Evolutionary conservation across 2,113 vertebrate species (phyloP).

Genomic region (Struthidea cinerea): DNA sequence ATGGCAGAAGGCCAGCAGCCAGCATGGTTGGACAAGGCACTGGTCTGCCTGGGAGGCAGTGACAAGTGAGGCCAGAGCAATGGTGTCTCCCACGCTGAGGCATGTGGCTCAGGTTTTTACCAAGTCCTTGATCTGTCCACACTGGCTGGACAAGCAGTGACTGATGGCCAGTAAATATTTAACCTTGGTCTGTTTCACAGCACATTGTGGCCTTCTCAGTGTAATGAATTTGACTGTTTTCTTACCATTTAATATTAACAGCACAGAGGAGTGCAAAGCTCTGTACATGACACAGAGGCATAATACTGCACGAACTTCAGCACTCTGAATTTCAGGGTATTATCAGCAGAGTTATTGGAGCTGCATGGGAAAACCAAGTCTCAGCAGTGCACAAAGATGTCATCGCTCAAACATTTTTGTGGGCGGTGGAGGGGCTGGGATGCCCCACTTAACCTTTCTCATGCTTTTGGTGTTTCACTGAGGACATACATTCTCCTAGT

Average conservation of each 20-base stretch:
- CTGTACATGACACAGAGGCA: not conserved
- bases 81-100: not conserved
- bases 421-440: not conserved
- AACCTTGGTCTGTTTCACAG: not conserved
- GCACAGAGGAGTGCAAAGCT: not conserved
- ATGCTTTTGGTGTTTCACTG: not conserved
- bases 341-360: not conserved
- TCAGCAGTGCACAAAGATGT: not conserved
- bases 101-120: not conserved
- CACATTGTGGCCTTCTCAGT: not conserved
- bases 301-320: not conserved
- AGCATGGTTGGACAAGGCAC: not conserved
- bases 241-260: constrained; percentile 39
- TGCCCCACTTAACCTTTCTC: not conserved
- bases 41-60: not conserved
- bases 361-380: not conserved
- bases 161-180: constrained; percentile 29
- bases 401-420: not conserved
- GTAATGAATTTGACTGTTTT: constrained; percentile 1
- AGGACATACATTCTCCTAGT: not conserved
- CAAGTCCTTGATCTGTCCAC: not conserved
- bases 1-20: not conserved
- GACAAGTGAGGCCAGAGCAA: not conserved
- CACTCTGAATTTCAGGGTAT: not conserved
- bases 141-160: not conserved